Evolutionary conservation across 1,140 invertebrate species (phyloP).

Genomic region (Meloidogyne exigua): DNA sequence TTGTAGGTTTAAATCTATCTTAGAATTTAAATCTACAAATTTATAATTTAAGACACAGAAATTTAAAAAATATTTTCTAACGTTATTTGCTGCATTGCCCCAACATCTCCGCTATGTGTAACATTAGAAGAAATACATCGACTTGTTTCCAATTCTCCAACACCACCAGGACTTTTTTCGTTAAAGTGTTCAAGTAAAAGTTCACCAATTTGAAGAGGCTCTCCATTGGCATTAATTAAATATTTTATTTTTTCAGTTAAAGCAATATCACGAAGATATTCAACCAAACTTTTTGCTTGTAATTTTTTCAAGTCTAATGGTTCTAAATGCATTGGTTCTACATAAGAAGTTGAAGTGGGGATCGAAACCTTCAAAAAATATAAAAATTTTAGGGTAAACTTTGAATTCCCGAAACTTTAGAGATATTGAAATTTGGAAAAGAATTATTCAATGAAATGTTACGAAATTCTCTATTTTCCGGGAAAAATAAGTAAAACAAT

Average conservation of each 20-base stretch:
- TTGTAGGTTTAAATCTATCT: not conserved
- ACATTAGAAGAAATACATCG: slow-evolving; percentile 62
- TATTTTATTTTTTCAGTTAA: slow-evolving; percentile 61
- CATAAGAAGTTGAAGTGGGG: slow-evolving; percentile 19
- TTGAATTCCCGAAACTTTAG: too few relatives aligned
- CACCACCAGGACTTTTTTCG: slow-evolving; percentile 21
- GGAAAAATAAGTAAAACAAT: not conserved
- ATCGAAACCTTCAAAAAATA: slow-evolving; percentile 3
- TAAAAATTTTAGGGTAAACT: too few relatives aligned
- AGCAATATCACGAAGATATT: slow-evolving; percentile 50
- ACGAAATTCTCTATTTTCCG: too few relatives aligned
- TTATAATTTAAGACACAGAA: not conserved
- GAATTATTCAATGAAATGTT: too few relatives aligned
- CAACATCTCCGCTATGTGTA: slow-evolving; percentile 62
- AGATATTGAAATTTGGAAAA: too few relatives aligned
- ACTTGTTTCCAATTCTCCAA: slow-evolving; percentile 49
- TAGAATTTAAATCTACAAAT: too few relatives aligned
- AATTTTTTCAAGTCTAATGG: slow-evolving; percentile 60
- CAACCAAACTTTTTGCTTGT: slow-evolving; percentile 45
- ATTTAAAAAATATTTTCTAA: not conserved
- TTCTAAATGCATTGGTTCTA: slow-evolving; percentile 58
- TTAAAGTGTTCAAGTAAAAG: slow-evolving; percentile 50
- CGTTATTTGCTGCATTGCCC: slow-evolving; percentile 61
- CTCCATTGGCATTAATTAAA: slow-evolving; percentile 51
- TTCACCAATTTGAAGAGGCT: slow-evolving; percentile 52